These are phyloP conservation scores for Drosophila pseudotakahashii DNA, from an alignment of 2,888 invertebrate species.

Conservation along the genomic window DNA sequence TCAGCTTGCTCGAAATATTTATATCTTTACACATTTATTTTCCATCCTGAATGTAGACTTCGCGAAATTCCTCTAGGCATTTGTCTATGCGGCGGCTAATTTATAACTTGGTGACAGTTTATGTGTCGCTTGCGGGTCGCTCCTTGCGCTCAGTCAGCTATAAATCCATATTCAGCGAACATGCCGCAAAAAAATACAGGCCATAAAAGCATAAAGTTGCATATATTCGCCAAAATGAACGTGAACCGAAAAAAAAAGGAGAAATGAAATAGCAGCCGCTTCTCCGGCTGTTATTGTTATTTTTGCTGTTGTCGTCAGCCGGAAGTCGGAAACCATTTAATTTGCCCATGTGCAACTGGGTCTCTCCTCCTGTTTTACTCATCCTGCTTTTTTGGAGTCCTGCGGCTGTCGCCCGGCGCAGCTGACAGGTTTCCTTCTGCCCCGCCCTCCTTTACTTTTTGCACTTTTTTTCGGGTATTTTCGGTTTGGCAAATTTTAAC, in stretches of 20 bases:
- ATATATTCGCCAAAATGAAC: conserved; percentile 42
- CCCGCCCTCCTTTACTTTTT: conserved; percentile 12
- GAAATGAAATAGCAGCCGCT: conserved; percentile 42
- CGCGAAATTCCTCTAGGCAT: conserved; percentile 24
- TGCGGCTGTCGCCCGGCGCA: conserved; percentile 61
- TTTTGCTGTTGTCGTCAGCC: conserved; percentile 72
- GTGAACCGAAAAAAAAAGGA: neutral
- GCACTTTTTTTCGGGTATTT: conserved; percentile 23
- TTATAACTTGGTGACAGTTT: conserved; percentile 73
- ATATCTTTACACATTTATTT: neutral
- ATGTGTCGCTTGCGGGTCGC: conserved; percentile 43
- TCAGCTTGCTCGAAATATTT: neutral
- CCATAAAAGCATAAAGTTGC: conserved; percentile 66
- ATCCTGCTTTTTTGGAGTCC: conserved; percentile 48
- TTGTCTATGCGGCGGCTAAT: conserved; percentile 56
- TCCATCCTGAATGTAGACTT: conserved; percentile 18
- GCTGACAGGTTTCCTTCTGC: conserved; percentile 58
- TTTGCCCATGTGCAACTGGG: conserved; percentile 78
- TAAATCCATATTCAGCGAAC: conserved; percentile 73
- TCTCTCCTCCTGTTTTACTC: conserved; percentile 37
- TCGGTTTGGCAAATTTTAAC: conserved; percentile 66
- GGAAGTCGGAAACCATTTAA: conserved; percentile 79
- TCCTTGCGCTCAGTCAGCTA: conserved; percentile 52
- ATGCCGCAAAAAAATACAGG: conserved; percentile 32
- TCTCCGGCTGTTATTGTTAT: conserved; percentile 35